phyloP scores from a whole-genome alignment of 1,140 invertebrate species.

The Drosophila azteca region DNA sequence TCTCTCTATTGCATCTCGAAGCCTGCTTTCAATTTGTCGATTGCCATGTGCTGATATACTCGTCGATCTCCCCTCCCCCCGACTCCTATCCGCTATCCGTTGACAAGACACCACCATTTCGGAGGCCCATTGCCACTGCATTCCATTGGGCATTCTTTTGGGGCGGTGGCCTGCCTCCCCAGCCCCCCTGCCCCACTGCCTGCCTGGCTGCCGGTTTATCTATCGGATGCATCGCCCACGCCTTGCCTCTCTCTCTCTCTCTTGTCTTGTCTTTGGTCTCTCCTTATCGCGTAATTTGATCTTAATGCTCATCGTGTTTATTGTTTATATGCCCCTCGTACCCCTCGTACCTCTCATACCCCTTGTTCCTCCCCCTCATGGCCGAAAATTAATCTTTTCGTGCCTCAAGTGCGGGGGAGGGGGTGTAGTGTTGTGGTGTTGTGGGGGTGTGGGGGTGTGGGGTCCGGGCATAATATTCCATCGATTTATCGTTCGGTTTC shows the following conservation, averaged over 20 bases:
- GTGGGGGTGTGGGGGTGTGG: constrained; percentile 26
- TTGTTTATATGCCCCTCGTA: constrained; percentile 38
- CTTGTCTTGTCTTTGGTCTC: too few species aligned
- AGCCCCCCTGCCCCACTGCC: too few species aligned
- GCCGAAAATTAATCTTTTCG: constrained; percentile 65
- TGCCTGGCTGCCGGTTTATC: constrained; percentile 17
- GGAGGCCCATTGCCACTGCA: constrained; percentile 65
- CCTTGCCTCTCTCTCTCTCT: constrained; percentile 28
- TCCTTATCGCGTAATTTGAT: constrained; percentile 74
- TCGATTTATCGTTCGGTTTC: constrained; percentile 76
- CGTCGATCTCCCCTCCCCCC: background rate
- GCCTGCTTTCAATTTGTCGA: constrained; percentile 68
- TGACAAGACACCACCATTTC: constrained; percentile 30
- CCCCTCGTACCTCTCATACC: constrained; percentile 2
- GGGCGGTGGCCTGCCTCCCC: constrained; percentile 36
- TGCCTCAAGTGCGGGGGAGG: constrained; percentile 34
- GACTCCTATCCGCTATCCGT: background rate
- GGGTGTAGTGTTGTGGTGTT: background rate
- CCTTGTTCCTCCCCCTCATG: constrained; percentile 1
- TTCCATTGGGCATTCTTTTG: constrained; percentile 38
- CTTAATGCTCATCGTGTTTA: constrained; percentile 77
- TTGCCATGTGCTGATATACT: constrained; percentile 60
- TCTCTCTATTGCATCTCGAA: background rate
- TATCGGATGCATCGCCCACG: constrained; percentile 48
- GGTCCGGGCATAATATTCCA: constrained; percentile 60